Conservation (phyloP, 2,797 vertebrate genomes). For the Lacerta viridis region DNA sequence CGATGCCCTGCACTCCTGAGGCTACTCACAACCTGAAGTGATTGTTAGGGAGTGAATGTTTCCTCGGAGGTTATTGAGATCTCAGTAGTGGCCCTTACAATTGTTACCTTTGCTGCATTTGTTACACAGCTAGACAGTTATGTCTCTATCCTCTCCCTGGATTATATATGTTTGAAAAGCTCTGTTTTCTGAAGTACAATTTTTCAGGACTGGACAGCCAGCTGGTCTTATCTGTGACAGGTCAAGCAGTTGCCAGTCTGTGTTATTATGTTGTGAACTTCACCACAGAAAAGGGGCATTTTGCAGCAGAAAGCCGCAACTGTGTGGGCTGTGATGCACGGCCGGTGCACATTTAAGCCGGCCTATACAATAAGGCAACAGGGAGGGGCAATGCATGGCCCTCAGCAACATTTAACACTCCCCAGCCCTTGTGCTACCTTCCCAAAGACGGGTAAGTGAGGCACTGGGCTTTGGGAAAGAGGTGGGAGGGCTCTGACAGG, state of each 20-base stretch:
- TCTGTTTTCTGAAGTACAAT: neutral
- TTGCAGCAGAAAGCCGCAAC: neutral
- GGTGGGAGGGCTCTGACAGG: no score
- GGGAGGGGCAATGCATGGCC: no score
- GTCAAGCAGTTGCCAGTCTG: neutral
- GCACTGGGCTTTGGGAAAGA: no score
- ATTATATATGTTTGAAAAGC: slow-evolving; percentile 24
- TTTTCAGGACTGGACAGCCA: slow-evolving; percentile 13
- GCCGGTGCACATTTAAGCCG: neutral
- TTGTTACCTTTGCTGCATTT: neutral
- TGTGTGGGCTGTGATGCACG: neutral
- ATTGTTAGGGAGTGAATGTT: slow-evolving; percentile 18
- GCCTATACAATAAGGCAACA: neutral
- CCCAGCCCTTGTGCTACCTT: no score
- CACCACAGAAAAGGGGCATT: neutral
- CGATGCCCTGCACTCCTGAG: neutral
- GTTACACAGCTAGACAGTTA: slow-evolving; percentile 4
- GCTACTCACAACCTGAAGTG: neutral
- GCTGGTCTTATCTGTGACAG: slow-evolving; percentile 15
- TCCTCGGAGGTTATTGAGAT: slow-evolving; percentile 18
- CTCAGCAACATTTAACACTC: no score
- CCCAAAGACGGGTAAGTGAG: no score
- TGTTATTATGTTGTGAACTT: slow-evolving; percentile 8
- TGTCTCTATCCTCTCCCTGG: slow-evolving; percentile 15
- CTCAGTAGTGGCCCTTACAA: slow-evolving; percentile 1